phyloP scores from a whole-genome alignment of 2,113 vertebrate genomes.

The Himantopus leucocephalus region DNA sequence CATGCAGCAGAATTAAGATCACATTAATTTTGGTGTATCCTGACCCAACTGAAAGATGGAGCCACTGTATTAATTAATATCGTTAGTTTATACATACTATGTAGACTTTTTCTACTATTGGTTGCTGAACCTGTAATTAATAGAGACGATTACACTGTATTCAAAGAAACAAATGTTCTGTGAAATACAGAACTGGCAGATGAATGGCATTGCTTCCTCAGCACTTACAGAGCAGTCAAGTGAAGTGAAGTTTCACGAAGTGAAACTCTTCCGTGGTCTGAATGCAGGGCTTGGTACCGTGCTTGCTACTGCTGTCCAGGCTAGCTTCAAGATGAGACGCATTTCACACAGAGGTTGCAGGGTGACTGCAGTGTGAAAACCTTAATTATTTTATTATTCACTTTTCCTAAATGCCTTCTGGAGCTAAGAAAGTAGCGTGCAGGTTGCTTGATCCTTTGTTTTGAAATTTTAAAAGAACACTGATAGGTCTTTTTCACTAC shows the following conservation, averaged over 20 bases:
- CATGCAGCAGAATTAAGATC: neutral
- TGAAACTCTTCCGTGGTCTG: neutral
- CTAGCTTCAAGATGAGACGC: neutral
- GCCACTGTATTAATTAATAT: neutral
- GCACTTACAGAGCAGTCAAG: neutral
- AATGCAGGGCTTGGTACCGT: neutral
- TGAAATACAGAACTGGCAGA: neutral
- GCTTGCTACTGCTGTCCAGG: neutral
- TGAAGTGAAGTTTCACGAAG: too few relatives aligned
- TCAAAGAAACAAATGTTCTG: neutral
- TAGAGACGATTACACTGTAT: neutral
- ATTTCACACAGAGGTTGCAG: neutral
- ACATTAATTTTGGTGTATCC: neutral
- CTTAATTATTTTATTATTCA: neutral
- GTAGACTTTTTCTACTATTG: neutral
- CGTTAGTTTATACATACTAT: neutral
- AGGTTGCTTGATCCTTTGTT: neutral
- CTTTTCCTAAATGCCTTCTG: neutral
- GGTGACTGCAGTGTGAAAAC: neutral
- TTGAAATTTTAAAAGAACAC: neutral
- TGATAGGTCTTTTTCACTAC: neutral
- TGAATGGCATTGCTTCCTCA: neutral
- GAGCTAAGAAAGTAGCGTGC: neutral
- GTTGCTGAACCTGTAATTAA: neutral
- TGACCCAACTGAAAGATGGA: neutral